These are phyloP conservation scores for Leucania comma DNA, from an alignment of 2,888 invertebrate genomes.

Conservation along the genomic window DNA sequence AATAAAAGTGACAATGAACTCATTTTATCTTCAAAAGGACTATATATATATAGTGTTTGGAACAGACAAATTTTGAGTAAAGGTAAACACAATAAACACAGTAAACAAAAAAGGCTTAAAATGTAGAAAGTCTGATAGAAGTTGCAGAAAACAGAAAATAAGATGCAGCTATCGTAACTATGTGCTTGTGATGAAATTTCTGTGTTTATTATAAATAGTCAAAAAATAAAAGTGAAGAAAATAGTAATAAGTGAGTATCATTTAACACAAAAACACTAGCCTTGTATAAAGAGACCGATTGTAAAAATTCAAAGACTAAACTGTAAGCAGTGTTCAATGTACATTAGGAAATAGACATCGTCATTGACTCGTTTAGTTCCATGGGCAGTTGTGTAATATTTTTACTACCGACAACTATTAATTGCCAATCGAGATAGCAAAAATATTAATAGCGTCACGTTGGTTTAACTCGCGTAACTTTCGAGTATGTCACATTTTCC, in stretches of 20 bases:
- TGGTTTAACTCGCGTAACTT: no score
- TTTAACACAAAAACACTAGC: not conserved
- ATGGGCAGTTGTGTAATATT: no score
- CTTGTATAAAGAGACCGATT: not conserved
- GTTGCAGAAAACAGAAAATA: not conserved
- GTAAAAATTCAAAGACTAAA: not conserved
- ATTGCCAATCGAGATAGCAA: no score
- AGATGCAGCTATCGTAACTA: not conserved
- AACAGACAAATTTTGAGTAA: not conserved
- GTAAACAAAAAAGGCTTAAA: no score
- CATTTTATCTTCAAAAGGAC: slow-evolving; percentile 12
- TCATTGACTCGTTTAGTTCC: no score
- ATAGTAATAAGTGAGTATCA: not conserved
- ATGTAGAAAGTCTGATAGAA: not conserved
- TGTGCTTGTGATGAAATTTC: not conserved
- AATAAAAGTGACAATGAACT: not conserved
- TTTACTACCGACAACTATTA: no score
- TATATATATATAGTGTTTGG: slow-evolving; percentile 19
- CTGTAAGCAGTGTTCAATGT: not conserved
- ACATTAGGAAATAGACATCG: no score
- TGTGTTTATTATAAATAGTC: not conserved
- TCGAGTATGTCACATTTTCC: no score
- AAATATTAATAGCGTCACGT: no score
- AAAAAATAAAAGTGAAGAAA: not conserved
- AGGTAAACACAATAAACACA: no score